Evolutionary conservation across 30 jellyfish, hydroid and myxozoan species (phyloP).

Genomic region (Pseudorhiza aurosa): DNA sequence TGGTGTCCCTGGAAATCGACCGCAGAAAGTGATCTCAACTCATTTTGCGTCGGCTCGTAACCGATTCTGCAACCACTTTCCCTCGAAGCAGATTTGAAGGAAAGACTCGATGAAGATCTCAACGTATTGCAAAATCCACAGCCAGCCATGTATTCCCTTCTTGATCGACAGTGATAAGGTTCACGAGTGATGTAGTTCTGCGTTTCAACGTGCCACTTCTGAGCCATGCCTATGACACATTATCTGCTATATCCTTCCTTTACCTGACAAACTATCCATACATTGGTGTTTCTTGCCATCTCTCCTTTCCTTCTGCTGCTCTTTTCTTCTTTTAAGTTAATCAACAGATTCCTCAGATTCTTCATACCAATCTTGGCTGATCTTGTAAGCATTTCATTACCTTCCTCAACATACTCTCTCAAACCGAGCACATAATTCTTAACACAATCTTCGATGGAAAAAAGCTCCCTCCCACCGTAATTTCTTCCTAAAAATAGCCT

Average conservation of each 20-base stretch:
- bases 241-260: background rate
- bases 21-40: too few relatives aligned
- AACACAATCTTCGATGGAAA: constrained; percentile 37
- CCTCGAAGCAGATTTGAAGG: too few relatives aligned
- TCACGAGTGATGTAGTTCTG: background rate
- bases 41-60: too few relatives aligned
- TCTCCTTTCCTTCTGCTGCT: constrained; percentile 1
- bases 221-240: background rate
- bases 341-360: background rate
- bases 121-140: too few relatives aligned
- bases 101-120: too few relatives aligned
- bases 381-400: background rate
- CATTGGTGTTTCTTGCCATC: background rate
- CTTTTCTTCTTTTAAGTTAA: background rate
- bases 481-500: constrained; percentile 31
- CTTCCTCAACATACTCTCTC: background rate
- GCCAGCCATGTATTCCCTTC: too few relatives aligned
- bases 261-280: background rate
- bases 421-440: constrained; percentile 56
- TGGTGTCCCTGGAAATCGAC: too few relatives aligned
- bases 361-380: background rate
- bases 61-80: too few relatives aligned
- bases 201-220: background rate
- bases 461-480: constrained; percentile 49
- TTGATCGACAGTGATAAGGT: too few relatives aligned